Percentiles rank a stretch among this genome's conserved stretches.
Conservation (phyloP, 2,888 invertebrate species). For the Galerucella nymphaeae region DNA sequence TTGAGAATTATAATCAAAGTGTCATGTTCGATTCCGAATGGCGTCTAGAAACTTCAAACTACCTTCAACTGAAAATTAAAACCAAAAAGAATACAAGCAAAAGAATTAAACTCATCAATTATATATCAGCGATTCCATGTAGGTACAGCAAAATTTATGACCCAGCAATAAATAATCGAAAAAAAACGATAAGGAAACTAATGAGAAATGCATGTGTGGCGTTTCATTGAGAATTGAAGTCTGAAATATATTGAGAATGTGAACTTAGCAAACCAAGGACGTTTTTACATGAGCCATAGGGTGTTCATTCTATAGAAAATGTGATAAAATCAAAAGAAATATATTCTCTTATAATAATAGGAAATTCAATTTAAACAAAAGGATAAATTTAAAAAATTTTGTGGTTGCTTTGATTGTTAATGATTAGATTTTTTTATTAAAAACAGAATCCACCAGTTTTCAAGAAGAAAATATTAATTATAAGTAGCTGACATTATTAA, state of each 20-base stretch:
- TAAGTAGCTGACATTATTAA: background rate
- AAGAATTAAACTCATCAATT: slow-evolving; percentile 27
- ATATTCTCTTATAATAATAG: too few species aligned
- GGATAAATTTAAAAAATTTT: too few species aligned
- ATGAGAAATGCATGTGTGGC: slow-evolving; percentile 58
- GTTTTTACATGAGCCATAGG: slow-evolving; percentile 33
- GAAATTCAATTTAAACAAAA: too few species aligned
- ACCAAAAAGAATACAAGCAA: background rate
- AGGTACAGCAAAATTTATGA: slow-evolving; percentile 38
- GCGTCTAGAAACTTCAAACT: too few species aligned
- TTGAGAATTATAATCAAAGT: too few species aligned
- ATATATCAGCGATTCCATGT: slow-evolving; percentile 42
- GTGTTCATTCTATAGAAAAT: background rate
- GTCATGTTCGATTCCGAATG: too few species aligned
- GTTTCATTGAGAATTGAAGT: slow-evolving; percentile 58
- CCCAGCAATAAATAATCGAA: slow-evolving; percentile 39
- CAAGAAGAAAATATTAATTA: too few species aligned
- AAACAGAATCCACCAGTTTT: too few species aligned
- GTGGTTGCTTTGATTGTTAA: too few species aligned
- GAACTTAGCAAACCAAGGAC: slow-evolving; percentile 51
- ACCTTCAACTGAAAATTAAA: slow-evolving; percentile 27
- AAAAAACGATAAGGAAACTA: slow-evolving; percentile 50
- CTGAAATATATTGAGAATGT: slow-evolving; percentile 62
- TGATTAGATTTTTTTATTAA: too few species aligned
- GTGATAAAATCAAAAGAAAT: background rate